Evolutionary conservation across 2,797 vertebrate species (phyloP), one percentile per base, ranked within the genome.

Genomic region (Tapera naevia): DNA sequence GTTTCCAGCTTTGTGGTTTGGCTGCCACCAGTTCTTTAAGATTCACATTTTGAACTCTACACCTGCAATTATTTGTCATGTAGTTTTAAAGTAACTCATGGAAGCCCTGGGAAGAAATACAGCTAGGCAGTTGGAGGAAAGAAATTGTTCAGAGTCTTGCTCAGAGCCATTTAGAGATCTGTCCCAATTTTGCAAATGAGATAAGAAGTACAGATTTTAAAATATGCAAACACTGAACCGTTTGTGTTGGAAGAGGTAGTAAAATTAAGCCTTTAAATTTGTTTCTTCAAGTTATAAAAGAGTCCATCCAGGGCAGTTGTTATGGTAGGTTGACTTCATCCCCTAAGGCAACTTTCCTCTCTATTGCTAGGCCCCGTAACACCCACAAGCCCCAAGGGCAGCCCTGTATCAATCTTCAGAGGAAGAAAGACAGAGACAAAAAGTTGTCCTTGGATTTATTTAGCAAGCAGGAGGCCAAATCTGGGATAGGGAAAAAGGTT

Each of bases 401-500:
- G 19, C 50, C 88, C 91, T 82, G 84, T 69, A 95, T 94, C 94
- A 95, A 50, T 82, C 86, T 93, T 85, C 28, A 4, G 84, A 94
- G 79, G 87, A 96, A 94, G 70, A 87, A 61, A 96, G 95, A 92
- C 80, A 92, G 79, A 76, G 61, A 95, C 80, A 80, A 64, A 96
- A 91, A 96, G 88, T 87, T 91, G 93, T 94, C 91, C 89, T 96
- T 84, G 57, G 93, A 95, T 94, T 95, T 95, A 95, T 87, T 96
- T 91, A 96, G 83, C 53, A 3, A 93, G 88, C 82, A 90, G 58
- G 89, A 94, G 92, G 93, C 86, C 88, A 95, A 94, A 88, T 80
- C 64, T 85, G 67, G 93, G 94, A 95, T 91, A 94, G 57, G 18
- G 61, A 69, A 74, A 96, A 94, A 74, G 41, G 88, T 76, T 91